Evolutionary conservation across 2,888 invertebrate species (phyloP), one percentile per base, ranked within the genome.

Genomic region (Elegia similella): DNA sequence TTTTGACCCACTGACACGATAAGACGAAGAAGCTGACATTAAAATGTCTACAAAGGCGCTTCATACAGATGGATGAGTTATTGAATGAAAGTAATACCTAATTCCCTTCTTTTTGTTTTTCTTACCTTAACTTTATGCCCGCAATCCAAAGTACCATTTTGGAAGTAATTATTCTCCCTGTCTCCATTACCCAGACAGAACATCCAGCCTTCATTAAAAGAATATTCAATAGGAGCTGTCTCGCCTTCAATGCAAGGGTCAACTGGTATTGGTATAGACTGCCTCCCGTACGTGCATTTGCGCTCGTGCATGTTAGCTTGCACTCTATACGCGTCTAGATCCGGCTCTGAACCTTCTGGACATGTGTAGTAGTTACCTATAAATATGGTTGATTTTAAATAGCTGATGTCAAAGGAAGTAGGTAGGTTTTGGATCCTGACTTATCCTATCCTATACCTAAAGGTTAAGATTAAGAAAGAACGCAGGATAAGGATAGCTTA

Each of bases 181-280:
- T 91, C 91, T 2, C 89, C 91, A 61, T 82, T 86, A 0, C 91
- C 91, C 12, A 91, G 78, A 59, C 91, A 91, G 64, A 91, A 90
- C 88, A 86, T 86, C 91, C 91, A 91, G 6, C 91, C 91, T 68
- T 90, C 90, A 52, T 85, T 79, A 62, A 87, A 91, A 0, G 91
- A 91, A 57, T 86, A 91, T 61, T 91, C 91, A 58, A 89, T 87
- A 0, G 89, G 88, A 0, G 90, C 88, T 12, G 83, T 74, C 68
- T 91, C 91, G n/a, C 88, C 89, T 71, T 91, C 91, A 34, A 90
- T 87, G 55, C 91, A 91, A 0, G 91, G 86, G 59, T 91, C 91
- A 1, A 88, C 70, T 0, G 78, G 57, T 5, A 91, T 72, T n/a
- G 70, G 78, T 15, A 74, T 73, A 0, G 89, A 83, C 42, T 69